These are phyloP conservation scores for Rhamnusium bicolor DNA, from an alignment of 2,888 invertebrate genomes.

Conservation along the genomic window DNA sequence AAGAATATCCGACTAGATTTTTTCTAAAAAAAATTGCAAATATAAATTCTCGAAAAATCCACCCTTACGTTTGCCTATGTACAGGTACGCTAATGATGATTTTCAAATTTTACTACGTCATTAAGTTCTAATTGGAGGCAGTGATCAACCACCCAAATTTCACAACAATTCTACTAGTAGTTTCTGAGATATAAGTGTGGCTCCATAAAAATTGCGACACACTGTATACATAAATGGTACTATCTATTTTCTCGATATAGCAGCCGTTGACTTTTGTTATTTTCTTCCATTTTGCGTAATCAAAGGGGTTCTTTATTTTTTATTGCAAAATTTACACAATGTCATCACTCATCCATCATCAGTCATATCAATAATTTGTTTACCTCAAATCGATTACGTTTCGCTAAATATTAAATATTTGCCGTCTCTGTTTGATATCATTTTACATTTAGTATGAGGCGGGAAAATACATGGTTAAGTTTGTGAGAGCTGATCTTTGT, in stretches of 20 bases:
- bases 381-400: slow-evolving; percentile 26
- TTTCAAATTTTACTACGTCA: too few species aligned
- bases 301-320: slow-evolving; percentile 21
- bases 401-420: slow-evolving; percentile 44
- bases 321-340: slow-evolving; percentile 30
- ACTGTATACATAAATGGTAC: background rate
- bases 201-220: too few species aligned
- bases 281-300: slow-evolving; percentile 19
- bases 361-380: slow-evolving; percentile 27
- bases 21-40: too few species aligned
- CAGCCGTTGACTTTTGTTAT: background rate
- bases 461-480: slow-evolving; percentile 30
- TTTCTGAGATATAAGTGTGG: too few species aligned
- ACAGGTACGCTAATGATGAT: too few species aligned
- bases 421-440: slow-evolving; percentile 44
- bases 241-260: background rate
- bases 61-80: too few species aligned
- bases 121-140: too few species aligned
- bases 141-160: too few species aligned
- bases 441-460: slow-evolving; percentile 27
- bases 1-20: too few species aligned
- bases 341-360: slow-evolving; percentile 13
- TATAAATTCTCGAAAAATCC: too few species aligned
- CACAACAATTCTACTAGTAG: too few species aligned
- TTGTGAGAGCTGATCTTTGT: slow-evolving; percentile 43